A percentile compares a stretch with the other conserved stretches of the same genome.
Evolutionary conservation across 2,113 vertebrate species (phyloP).

Genomic region (Dasyurus viverrinus): DNA sequence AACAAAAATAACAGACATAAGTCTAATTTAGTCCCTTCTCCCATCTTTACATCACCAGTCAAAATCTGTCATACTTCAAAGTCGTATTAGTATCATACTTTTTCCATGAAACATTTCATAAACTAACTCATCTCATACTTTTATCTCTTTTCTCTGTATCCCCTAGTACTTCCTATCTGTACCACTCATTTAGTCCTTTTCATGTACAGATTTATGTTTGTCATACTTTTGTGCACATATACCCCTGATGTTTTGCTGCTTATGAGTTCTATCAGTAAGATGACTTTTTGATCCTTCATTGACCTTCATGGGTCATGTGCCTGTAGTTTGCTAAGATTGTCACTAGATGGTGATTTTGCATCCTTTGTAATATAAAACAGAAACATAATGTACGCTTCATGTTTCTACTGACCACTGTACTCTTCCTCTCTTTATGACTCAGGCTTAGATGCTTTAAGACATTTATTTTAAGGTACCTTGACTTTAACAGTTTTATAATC

Average conservation of each 20-base stretch:
- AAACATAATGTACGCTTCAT: background rate
- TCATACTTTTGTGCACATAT: background rate
- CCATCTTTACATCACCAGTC: background rate
- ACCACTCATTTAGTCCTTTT: background rate
- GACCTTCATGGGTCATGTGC: background rate
- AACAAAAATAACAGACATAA: background rate
- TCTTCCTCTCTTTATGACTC: background rate
- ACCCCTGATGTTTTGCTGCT: background rate
- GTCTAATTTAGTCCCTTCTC: background rate
- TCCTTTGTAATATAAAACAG: background rate
- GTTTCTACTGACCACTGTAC: fast-evolving
- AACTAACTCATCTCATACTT: background rate
- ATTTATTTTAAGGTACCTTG: background rate
- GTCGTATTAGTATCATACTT: background rate
- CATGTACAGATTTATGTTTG: background rate
- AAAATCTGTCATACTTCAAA: background rate
- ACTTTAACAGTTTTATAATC: background rate
- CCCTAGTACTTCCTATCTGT: background rate
- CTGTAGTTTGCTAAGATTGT: background rate
- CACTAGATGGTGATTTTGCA: background rate
- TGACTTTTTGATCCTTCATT: background rate
- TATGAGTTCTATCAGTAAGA: background rate
- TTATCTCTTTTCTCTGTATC: background rate
- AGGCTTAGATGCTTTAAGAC: background rate
- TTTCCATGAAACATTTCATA: background rate